phyloP scores from a whole-genome alignment of 2,888 invertebrate genomes.

The Dryococelus australis region DNA sequence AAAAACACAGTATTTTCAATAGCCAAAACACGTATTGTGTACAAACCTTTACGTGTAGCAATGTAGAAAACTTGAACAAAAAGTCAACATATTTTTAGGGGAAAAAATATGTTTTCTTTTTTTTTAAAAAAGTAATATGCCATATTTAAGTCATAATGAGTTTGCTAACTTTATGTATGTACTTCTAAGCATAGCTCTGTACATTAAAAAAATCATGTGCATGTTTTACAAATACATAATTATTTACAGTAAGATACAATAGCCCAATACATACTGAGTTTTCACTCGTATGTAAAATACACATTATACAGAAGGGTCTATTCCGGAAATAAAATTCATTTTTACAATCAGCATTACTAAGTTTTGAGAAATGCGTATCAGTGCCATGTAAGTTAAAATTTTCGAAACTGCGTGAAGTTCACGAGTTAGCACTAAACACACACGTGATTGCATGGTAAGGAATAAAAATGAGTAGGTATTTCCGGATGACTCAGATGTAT shows the following conservation, averaged over 20 bases:
- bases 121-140: not conserved
- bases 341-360: not conserved
- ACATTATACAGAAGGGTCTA: slow-evolving; percentile 26
- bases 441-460: not conserved
- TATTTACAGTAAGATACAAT: slow-evolving; percentile 39
- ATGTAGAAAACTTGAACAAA: slow-evolving; percentile 23
- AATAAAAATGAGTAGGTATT: slow-evolving; percentile 23
- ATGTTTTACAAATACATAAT: slow-evolving; percentile 25
- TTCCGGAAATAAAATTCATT: slow-evolving; percentile 29
- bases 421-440: not conserved
- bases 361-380: not conserved
- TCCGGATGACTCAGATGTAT: slow-evolving; percentile 21
- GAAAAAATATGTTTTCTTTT: slow-evolving; percentile 18
- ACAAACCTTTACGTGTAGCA: slow-evolving; percentile 23
- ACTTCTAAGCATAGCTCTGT: slow-evolving; percentile 25
- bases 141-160: slow-evolving; percentile 28
- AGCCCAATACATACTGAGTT: slow-evolving; percentile 42
- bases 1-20: slow-evolving; percentile 28
- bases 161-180: slow-evolving; percentile 30
- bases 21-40: slow-evolving; percentile 24
- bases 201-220: slow-evolving; percentile 22
- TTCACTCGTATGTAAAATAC: slow-evolving; percentile 41
- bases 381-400: not conserved
- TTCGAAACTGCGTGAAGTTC: not conserved
- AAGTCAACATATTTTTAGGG: slow-evolving; percentile 16